Conservation (phyloP, 2,797 vertebrate genomes). For the Aldrovandia affinis region DNA sequence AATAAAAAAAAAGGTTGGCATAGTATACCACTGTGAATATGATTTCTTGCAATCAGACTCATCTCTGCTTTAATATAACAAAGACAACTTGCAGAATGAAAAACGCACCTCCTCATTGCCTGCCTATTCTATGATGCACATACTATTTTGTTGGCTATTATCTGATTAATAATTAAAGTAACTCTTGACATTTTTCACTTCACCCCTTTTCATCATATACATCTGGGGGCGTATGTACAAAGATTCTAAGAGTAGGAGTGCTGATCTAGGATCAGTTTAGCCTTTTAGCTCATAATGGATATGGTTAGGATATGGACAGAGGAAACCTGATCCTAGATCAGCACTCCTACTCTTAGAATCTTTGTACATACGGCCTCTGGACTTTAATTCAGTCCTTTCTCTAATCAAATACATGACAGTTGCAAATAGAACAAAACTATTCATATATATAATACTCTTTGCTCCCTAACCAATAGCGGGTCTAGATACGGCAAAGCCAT, state of each 20-base stretch:
- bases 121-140: neutral
- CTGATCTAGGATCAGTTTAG: too few species aligned
- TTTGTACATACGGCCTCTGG: too few species aligned
- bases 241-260: too few species aligned
- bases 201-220: neutral
- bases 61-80: neutral
- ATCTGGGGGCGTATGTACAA: too few species aligned
- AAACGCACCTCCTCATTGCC: neutral
- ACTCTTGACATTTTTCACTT: slow-evolving; percentile 3
- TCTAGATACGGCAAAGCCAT: neutral
- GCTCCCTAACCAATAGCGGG: neutral
- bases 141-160: neutral
- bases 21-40: neutral
- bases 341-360: too few species aligned
- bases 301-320: too few species aligned
- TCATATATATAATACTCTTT: neutral
- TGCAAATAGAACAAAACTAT: neutral
- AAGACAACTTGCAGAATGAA: neutral
- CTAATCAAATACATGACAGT: slow-evolving; percentile 8
- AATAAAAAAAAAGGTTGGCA: slow-evolving; percentile 1
- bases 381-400: neutral
- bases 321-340: too few species aligned
- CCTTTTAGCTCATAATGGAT: too few species aligned
- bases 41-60: slow-evolving; percentile 20
- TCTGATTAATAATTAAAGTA: neutral